phyloP scores from a whole-genome alignment of 2,113 vertebrate species.

The Cryptotis parvus region DNA sequence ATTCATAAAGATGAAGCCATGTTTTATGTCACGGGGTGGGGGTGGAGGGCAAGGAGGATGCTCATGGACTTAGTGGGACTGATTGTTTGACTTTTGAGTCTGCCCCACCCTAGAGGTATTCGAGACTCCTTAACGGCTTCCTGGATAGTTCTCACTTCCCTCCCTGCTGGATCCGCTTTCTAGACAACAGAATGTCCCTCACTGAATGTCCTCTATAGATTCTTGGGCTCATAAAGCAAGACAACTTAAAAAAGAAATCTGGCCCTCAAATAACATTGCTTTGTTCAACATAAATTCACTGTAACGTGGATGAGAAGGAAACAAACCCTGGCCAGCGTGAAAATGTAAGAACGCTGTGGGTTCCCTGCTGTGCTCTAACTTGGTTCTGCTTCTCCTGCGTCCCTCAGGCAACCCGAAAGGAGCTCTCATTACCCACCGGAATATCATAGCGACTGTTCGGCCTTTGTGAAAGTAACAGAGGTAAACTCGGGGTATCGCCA shows the following conservation, averaged over 20 bases:
- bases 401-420: conserved; percentile 96
- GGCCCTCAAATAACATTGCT: not conserved
- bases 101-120: not conserved
- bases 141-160: not conserved
- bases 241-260: not conserved
- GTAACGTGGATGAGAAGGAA: not conserved
- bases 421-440: conserved; percentile 94
- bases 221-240: not conserved
- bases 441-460: conserved; percentile 94
- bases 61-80: not conserved
- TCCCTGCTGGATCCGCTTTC: not conserved
- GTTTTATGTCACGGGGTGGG: not conserved
- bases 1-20: not conserved
- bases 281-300: not conserved
- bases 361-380: not conserved
- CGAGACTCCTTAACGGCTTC: not conserved
- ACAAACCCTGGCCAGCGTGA: not conserved
- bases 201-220: not conserved
- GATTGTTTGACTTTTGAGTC: not conserved
- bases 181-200: not conserved
- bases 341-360: not conserved
- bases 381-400: conserved; percentile 46
- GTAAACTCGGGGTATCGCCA: conserved; percentile 85
- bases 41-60: not conserved
- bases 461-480: conserved; percentile 94